Evolutionary conservation across 2,797 vertebrate species (phyloP).

Genomic region (Poecile montanus): DNA sequence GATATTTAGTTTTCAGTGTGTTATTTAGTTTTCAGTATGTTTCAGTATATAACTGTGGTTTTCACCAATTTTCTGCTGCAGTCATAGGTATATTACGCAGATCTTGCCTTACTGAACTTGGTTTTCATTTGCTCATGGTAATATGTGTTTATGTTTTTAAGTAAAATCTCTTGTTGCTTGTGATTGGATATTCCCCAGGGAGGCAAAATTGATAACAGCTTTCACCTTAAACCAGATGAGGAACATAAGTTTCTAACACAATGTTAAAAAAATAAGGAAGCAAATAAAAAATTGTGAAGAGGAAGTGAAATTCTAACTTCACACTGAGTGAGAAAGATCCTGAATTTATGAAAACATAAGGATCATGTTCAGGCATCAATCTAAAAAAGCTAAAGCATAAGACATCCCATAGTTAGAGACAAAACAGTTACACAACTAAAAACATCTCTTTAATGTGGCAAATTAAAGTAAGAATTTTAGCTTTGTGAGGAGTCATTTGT

Average conservation of each 20-base stretch:
- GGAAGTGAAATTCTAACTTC: background rate
- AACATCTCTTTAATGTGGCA: background rate
- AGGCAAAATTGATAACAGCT: slow-evolving; percentile 10
- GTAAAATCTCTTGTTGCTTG: background rate
- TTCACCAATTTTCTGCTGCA: background rate
- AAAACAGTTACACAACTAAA: background rate
- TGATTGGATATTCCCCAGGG: background rate
- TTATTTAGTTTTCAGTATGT: background rate
- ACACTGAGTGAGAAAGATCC: background rate
- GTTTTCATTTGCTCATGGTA: background rate
- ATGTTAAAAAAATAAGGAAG: background rate
- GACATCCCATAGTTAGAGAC: background rate
- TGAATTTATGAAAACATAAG: background rate
- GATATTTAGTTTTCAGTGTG: background rate
- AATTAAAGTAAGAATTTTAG: background rate
- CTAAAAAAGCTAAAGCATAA: background rate
- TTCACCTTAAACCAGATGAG: background rate
- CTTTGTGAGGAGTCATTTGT: background rate
- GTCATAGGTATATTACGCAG: background rate
- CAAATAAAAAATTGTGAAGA: background rate
- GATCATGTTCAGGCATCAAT: background rate
- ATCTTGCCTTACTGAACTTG: background rate
- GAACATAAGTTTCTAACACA: background rate
- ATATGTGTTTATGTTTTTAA: background rate
- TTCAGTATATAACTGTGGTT: background rate